Percentiles rank a stretch among this genome's conserved stretches.
phyloP scores from a whole-genome alignment of 2,888 invertebrate species.

The Auanema freiburgensis region DNA sequence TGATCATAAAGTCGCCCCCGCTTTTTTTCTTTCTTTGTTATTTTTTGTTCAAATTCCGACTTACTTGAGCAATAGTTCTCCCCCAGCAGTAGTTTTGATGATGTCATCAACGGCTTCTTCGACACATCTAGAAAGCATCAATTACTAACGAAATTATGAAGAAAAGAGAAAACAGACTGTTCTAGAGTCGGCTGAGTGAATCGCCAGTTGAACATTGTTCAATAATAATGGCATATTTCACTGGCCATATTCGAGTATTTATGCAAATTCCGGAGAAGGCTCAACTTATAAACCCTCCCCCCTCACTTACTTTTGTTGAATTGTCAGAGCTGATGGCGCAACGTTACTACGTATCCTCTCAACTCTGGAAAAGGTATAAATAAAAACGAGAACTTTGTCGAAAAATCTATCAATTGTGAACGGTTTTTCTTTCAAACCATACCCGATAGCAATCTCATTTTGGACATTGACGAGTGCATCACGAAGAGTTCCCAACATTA shows the following conservation, averaged over 20 bases:
- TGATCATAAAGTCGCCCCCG: not conserved
- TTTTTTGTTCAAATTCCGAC: constrained; percentile 3
- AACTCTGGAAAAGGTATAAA: constrained; percentile 18
- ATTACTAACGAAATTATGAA: not conserved
- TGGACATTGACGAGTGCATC: constrained; percentile 42
- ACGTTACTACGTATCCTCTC: constrained; percentile 40
- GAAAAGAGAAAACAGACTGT: too few species aligned
- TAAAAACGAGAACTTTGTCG: not conserved
- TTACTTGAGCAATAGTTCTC: constrained; percentile 36
- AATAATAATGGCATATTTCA: too few species aligned
- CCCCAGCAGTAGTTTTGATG: constrained; percentile 38
- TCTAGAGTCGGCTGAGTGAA: too few species aligned
- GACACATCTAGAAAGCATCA: constrained; percentile 1
- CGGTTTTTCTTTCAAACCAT: constrained; percentile 8
- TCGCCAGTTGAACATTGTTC: too few species aligned
- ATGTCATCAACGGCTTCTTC: constrained; percentile 39
- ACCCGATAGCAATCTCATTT: constrained; percentile 30
- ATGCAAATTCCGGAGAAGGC: too few species aligned
- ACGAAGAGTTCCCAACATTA: constrained; percentile 38
- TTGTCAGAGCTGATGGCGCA: constrained; percentile 25
- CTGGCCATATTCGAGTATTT: too few species aligned
- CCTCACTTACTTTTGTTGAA: constrained; percentile 31
- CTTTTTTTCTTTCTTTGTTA: not conserved
- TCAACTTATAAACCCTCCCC: too few species aligned
- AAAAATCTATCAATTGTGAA: not conserved